These are phyloP conservation scores for Strigops habroptila DNA, from an alignment of 2,113 vertebrate genomes.

Conservation along the genomic window DNA sequence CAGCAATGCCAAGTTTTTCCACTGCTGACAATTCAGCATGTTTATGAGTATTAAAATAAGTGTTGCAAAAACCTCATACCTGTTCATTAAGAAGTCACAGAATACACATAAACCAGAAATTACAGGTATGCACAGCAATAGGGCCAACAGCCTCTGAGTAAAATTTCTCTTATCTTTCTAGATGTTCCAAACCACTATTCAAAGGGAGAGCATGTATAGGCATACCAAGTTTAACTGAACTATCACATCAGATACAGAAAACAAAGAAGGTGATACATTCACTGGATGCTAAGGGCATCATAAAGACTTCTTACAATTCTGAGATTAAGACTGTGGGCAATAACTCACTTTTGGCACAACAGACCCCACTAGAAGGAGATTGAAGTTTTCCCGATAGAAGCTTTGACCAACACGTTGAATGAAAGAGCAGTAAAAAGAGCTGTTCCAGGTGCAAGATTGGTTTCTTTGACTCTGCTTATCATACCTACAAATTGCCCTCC, in stretches of 20 bases:
- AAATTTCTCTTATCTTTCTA: neutral
- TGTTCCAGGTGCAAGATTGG: neutral
- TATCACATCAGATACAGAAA: neutral
- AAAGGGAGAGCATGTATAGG: neutral
- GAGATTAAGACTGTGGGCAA: neutral
- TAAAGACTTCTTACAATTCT: neutral
- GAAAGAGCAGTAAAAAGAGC: neutral
- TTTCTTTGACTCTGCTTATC: neutral
- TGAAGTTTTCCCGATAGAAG: neutral
- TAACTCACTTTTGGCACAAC: neutral
- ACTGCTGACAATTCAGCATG: neutral
- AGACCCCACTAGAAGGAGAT: neutral
- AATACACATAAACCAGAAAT: neutral
- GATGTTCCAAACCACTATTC: neutral
- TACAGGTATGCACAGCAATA: neutral
- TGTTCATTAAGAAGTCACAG: neutral
- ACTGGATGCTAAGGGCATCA: neutral
- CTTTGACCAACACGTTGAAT: neutral
- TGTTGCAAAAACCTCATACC: neutral
- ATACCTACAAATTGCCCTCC: neutral
- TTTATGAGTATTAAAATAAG: neutral
- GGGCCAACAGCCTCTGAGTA: neutral
- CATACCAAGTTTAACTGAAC: neutral
- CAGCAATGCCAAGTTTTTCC: neutral
- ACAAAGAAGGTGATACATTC: neutral